phyloP scores from a whole-genome alignment of 2,888 invertebrate genomes.

The Octonoba sinensis region DNA sequence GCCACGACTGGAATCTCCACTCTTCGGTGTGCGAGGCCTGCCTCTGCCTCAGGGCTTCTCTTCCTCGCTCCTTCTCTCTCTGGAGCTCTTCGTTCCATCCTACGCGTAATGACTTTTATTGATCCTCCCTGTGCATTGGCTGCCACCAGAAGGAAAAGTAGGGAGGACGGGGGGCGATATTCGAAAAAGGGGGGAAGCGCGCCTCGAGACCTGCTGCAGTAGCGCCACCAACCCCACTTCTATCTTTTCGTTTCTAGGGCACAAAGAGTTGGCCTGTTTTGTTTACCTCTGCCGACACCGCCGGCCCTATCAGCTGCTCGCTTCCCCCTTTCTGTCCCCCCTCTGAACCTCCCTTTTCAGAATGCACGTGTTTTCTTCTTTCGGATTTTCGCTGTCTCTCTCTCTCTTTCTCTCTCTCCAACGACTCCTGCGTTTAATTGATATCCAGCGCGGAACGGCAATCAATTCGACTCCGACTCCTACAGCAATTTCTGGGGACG shows the following conservation, averaged over 20 bases:
- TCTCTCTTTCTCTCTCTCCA: conserved; percentile 19
- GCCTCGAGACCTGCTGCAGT: conserved; percentile 55
- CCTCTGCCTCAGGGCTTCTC: conserved; percentile 21
- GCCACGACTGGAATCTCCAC: conserved; percentile 39
- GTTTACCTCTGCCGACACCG: conserved; percentile 63
- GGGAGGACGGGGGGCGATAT: conserved; percentile 6
- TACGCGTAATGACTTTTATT: conserved; percentile 64
- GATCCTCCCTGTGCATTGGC: conserved; percentile 62
- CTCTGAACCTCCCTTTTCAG: conserved; percentile 56
- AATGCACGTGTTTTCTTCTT: conserved; percentile 64
- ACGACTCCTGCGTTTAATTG: conserved; percentile 56
- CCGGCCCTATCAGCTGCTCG: conserved; percentile 56
- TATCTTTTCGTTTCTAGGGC: conserved; percentile 61
- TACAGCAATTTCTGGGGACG: conserved; percentile 53
- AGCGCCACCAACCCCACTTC: conserved; percentile 51
- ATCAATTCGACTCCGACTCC: conserved; percentile 61
- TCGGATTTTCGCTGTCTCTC: conserved; percentile 47
- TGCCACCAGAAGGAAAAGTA: conserved; percentile 48
- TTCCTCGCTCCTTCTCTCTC: conserved; percentile 29
- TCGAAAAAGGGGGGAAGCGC: conserved; percentile 18
- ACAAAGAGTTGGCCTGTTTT: conserved; percentile 65
- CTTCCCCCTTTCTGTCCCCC: conserved; percentile 17
- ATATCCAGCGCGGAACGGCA: conserved; percentile 61
- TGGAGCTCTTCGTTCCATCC: conserved; percentile 50
- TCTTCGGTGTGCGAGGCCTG: conserved; percentile 8